Percentiles rank a stretch among this genome's conserved stretches.
phyloP scores from a whole-genome alignment of 2,888 invertebrate species.

The Osmoderma eremita region DNA sequence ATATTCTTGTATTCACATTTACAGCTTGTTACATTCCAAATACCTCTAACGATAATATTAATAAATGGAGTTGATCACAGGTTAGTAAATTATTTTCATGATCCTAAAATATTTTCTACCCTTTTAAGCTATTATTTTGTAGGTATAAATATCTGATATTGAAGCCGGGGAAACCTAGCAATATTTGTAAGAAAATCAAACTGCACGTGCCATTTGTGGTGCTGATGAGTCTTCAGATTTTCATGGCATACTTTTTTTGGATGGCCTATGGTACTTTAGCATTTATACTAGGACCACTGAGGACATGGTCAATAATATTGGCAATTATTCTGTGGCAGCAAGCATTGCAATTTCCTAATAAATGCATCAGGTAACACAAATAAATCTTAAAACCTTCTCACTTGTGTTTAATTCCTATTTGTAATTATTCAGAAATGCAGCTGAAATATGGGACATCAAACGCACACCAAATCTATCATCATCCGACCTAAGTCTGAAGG shows the following conservation, averaged over 20 bases:
- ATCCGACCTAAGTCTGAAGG: constrained; percentile 2
- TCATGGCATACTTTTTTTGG: constrained; percentile 82
- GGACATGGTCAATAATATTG: constrained; percentile 81
- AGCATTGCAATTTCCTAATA: constrained; percentile 69
- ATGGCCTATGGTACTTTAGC: constrained; percentile 83
- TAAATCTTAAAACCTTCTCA: background rate
- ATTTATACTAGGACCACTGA: constrained; percentile 78
- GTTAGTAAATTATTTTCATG: constrained; percentile 55
- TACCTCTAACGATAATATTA: constrained; percentile 78
- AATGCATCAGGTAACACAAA: constrained; percentile 69
- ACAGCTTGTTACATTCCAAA: constrained; percentile 78
- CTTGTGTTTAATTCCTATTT: background rate
- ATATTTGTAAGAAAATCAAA: constrained; percentile 49
- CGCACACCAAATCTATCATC: constrained; percentile 28
- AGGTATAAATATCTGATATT: constrained; percentile 57
- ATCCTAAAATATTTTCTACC: background rate
- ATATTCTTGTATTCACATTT: no score
- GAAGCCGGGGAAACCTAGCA: constrained; percentile 53
- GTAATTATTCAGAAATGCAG: constrained; percentile 46
- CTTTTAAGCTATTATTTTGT: constrained; percentile 38
- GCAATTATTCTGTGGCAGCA: constrained; percentile 76
- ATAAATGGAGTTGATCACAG: constrained; percentile 73
- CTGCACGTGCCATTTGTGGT: constrained; percentile 68
- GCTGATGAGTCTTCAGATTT: constrained; percentile 69
- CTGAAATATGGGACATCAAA: constrained; percentile 47